A percentile compares a stretch with the other conserved stretches of the same genome.
These are phyloP conservation scores for Meliscaeva auricollis DNA, from an alignment of 2,888 invertebrate species.

Conservation along the genomic window DNA sequence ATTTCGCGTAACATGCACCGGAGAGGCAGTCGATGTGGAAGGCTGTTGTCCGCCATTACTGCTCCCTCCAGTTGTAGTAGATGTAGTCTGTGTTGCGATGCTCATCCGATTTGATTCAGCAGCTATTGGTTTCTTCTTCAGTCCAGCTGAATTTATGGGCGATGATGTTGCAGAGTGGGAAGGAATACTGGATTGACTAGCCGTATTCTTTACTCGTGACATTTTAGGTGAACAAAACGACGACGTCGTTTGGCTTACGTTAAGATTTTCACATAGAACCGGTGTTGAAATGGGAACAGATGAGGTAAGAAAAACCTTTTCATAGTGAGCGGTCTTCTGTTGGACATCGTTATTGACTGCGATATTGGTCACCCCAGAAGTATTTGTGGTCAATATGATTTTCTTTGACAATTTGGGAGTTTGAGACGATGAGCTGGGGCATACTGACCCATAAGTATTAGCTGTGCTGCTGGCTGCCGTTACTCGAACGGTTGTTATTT, in stretches of 20 bases:
- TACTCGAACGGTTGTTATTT: conserved; percentile 82
- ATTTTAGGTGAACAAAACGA: conserved; percentile 54
- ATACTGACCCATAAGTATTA: conserved; percentile 72
- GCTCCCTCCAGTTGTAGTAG: conserved; percentile 17
- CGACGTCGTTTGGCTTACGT: conserved; percentile 34
- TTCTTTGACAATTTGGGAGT: conserved; percentile 82
- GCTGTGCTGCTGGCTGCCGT: conserved; percentile 74
- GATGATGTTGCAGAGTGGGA: conserved; percentile 54
- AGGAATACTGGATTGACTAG: conserved; percentile 61
- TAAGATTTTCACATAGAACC: conserved; percentile 27
- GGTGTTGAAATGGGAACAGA: conserved; percentile 78
- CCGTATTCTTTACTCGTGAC: conserved; percentile 58
- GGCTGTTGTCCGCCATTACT: conserved; percentile 19
- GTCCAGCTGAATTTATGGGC: conserved; percentile 56
- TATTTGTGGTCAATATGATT: conserved; percentile 82
- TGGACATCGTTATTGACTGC: conserved; percentile 80
- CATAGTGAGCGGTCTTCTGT: conserved; percentile 79
- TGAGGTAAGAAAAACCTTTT: conserved; percentile 83
- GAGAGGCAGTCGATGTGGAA: conserved; percentile 64
- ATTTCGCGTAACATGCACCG: conserved; percentile 49
- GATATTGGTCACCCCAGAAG: conserved; percentile 82
- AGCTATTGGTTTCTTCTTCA: conserved; percentile 54
- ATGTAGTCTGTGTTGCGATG: conserved; percentile 64
- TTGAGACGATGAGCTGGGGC: conserved; percentile 72
- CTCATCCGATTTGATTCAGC: conserved; percentile 58